Conservation (phyloP, 2,113 vertebrate species). For the Calyptomena viridis region DNA sequence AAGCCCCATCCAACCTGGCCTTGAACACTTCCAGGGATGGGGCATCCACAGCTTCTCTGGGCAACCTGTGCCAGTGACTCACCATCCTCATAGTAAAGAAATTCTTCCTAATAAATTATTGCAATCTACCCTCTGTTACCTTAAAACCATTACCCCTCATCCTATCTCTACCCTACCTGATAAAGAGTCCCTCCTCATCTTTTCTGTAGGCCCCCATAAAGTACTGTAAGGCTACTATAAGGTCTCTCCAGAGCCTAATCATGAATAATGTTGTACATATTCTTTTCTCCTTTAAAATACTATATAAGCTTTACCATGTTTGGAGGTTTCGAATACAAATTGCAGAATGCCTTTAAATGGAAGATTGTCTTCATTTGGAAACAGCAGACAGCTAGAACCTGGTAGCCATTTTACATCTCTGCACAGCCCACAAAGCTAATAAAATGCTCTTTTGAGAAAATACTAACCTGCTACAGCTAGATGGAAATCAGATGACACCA, state of each 20-base stretch:
- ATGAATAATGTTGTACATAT: background rate
- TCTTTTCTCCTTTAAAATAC: background rate
- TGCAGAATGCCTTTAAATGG: background rate
- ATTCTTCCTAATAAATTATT: background rate
- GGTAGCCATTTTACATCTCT: background rate
- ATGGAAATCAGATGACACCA: background rate
- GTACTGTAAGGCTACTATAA: background rate
- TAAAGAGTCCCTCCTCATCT: background rate
- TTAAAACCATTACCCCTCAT: background rate
- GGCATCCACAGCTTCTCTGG: background rate
- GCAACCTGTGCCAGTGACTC: background rate
- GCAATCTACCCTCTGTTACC: background rate
- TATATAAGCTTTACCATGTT: background rate
- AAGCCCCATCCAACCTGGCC: background rate
- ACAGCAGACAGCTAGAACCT: background rate
- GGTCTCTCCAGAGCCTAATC: background rate
- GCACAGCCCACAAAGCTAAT: background rate
- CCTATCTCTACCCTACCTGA: background rate
- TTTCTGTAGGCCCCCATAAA: background rate
- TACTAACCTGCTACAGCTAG: background rate
- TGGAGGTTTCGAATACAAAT: background rate
- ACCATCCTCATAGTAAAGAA: background rate
- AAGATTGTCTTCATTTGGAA: background rate
- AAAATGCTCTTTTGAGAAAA: background rate
- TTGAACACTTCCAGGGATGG: background rate